phyloP scores from a whole-genome alignment of 2,113 vertebrate genomes.

The Pseudorasbora parva region DNA sequence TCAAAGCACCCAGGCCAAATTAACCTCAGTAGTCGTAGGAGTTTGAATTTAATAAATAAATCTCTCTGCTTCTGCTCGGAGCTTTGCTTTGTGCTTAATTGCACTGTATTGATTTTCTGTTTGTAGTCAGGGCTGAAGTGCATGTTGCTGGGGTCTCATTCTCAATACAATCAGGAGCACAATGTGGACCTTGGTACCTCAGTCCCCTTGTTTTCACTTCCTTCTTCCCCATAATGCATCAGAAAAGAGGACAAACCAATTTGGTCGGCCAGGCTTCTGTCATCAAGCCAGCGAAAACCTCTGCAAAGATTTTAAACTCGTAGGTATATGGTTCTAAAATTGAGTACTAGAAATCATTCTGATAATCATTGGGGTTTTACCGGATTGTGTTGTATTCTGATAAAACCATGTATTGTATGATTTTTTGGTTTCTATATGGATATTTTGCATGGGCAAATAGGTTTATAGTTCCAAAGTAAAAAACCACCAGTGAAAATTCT shows the following conservation, averaged over 20 bases:
- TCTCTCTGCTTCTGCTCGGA: constrained; percentile 68
- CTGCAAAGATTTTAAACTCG: background rate
- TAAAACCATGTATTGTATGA: background rate
- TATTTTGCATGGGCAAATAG: background rate
- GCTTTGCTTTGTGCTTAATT: constrained; percentile 77
- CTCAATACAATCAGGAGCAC: constrained; percentile 75
- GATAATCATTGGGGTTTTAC: background rate
- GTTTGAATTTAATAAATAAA: constrained; percentile 76
- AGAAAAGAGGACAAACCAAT: constrained; percentile 35
- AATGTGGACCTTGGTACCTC: constrained; percentile 67
- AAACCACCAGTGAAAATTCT: too few species aligned
- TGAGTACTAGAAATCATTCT: background rate
- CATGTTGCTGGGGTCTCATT: constrained; percentile 70
- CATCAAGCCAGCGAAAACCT: background rate
- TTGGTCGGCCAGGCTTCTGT: background rate
- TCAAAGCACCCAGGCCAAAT: constrained; percentile 18
- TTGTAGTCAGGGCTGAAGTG: constrained; percentile 52
- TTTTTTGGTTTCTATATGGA: background rate
- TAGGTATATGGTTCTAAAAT: background rate
- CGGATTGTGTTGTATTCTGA: background rate
- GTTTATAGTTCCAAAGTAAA: background rate
- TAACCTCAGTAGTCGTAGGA: constrained; percentile 59
- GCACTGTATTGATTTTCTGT: constrained; percentile 77
- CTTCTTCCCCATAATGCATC: constrained; percentile 33
- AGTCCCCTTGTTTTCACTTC: constrained; percentile 58